These are phyloP conservation scores for Megalops atlanticus DNA, from an alignment of 2,113 vertebrate species.

Conservation along the genomic window DNA sequence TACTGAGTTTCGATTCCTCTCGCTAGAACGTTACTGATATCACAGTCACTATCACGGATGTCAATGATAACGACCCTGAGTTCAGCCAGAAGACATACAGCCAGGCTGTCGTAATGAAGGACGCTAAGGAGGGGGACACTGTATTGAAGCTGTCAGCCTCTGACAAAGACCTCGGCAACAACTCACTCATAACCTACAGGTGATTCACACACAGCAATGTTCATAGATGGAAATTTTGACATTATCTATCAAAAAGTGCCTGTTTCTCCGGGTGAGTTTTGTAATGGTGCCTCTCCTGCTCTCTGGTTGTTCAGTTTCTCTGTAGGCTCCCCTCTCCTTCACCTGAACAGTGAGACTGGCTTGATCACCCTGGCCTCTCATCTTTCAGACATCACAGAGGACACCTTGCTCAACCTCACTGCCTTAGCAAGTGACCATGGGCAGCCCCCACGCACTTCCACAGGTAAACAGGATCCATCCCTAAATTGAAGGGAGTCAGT, in stretches of 20 bases:
- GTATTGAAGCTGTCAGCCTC: constrained; percentile 60
- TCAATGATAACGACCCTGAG: constrained; percentile 69
- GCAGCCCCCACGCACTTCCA: constrained; percentile 58
- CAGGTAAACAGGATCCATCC: constrained; percentile 55
- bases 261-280: not conserved
- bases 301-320: constrained; percentile 57
- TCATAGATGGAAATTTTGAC: not conserved
- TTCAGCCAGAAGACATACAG: constrained; percentile 59
- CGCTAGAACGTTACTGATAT: constrained; percentile 69
- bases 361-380: constrained; percentile 64
- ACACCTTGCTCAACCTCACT: constrained; percentile 56
- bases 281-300: not conserved
- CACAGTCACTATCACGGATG: constrained; percentile 61
- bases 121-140: constrained; percentile 51
- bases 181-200: constrained; percentile 66
- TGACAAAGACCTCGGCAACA: constrained; percentile 62
- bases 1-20: constrained; percentile 34
- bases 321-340: constrained; percentile 56
- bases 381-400: constrained; percentile 54
- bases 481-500: not conserved
- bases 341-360: constrained; percentile 64
- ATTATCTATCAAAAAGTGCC: too few species aligned
- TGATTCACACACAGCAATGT: constrained; percentile 25
- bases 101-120: constrained; percentile 40
- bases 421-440: constrained; percentile 71